These are phyloP conservation scores for Trinectes maculatus DNA, from an alignment of 2,113 vertebrate species.

Conservation along the genomic window DNA sequence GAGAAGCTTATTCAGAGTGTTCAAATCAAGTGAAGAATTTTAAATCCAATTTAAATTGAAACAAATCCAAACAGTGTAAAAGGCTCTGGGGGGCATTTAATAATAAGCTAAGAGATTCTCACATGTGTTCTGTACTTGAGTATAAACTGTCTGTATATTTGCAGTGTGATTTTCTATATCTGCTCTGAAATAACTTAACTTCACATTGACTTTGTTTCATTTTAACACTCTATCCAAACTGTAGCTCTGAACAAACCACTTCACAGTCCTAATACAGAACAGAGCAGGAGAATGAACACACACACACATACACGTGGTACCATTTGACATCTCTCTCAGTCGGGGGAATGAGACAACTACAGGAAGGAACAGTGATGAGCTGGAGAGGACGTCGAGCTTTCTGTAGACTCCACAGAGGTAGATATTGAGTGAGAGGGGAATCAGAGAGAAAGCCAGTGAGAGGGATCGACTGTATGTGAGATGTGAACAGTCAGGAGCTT, in stretches of 20 bases:
- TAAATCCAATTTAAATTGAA: neutral
- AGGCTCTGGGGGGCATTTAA: too few relatives aligned
- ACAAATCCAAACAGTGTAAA: neutral
- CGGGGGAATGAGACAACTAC: slow-evolving; percentile 29
- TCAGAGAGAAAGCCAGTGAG: slow-evolving; percentile 1
- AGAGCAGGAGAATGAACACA: neutral
- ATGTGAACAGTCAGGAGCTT: slow-evolving; percentile 12
- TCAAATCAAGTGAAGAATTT: neutral
- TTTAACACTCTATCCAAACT: neutral
- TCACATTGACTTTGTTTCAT: neutral
- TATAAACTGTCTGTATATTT: neutral
- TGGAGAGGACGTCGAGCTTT: slow-evolving; percentile 35
- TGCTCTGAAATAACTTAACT: neutral
- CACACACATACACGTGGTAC: neutral
- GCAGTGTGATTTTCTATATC: neutral
- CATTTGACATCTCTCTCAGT: slow-evolving; percentile 68
- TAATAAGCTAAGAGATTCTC: too few relatives aligned
- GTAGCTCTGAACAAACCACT: neutral
- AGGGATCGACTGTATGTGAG: slow-evolving; percentile 21
- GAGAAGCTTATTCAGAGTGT: neutral
- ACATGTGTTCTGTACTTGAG: neutral
- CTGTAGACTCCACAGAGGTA: slow-evolving; percentile 26
- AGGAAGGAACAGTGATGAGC: slow-evolving; percentile 67
- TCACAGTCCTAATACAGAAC: neutral
- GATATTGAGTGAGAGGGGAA: slow-evolving; percentile 9